Conservation (phyloP, 2,797 vertebrate species). For the Rhyacichthys aspro region DNA sequence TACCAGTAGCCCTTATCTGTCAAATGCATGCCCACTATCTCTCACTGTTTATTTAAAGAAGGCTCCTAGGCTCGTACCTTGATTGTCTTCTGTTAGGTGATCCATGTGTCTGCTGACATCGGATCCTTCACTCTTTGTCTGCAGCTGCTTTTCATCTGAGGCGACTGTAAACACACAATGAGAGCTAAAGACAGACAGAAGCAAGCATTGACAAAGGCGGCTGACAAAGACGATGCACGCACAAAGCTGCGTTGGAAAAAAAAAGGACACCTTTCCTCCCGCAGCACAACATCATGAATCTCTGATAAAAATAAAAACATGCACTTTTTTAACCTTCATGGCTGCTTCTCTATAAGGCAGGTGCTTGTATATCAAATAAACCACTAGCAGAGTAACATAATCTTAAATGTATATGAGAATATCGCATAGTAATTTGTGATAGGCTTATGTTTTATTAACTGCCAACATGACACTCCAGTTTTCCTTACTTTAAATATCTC, state of each 20-base stretch:
- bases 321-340: not conserved
- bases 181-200: constrained; percentile 32
- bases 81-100: constrained; percentile 69
- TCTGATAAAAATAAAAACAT: not conserved
- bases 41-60: constrained; percentile 27
- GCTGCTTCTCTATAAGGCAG: too few species aligned
- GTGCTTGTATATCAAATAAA: too few species aligned
- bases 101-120: constrained; percentile 59
- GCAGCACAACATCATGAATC: not conserved
- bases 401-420: not conserved
- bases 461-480: not conserved
- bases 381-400: not conserved
- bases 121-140: constrained; percentile 67
- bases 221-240: constrained; percentile 12
- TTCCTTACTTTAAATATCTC: not conserved
- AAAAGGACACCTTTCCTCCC: not conserved
- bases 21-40: constrained; percentile 39
- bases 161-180: constrained; percentile 42
- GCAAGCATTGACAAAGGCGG: constrained; percentile 19
- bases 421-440: not conserved
- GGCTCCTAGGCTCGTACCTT: constrained; percentile 64
- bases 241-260: constrained; percentile 21
- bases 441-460: not conserved
- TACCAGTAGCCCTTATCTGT: constrained; percentile 53
- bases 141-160: constrained; percentile 61